Evolutionary conservation across 1,140 invertebrate genomes (phyloP), one percentile per base, ranked within the genome.

Genomic region (Uloborus diversus): DNA sequence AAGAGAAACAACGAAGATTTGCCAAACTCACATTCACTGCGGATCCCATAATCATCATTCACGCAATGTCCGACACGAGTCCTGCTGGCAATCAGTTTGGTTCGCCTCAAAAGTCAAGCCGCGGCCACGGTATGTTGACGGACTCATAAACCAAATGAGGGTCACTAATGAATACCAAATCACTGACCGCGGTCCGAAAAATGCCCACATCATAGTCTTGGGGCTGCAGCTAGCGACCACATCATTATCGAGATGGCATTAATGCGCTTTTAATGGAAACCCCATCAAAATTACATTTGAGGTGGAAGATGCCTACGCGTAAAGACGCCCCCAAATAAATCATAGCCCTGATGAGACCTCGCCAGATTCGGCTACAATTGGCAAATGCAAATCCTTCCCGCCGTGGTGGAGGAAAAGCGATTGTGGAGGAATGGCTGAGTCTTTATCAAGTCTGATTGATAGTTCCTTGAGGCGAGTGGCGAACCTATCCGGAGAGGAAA

Each of bases 181-280:
- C 69, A 61, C 53, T 73, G 69, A 73, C 69, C 69, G n/a, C n/a
- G 49, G 69, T 73, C 69, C 69, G 69, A 73, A 73, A 73, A 73
- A 61, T 73, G 53, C 11, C 68, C n/a, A 30, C 68, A n/a, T 32
- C 23, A 11, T 9, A 20, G 33, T 17, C 17, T 17, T 42, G 2
- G 9, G 17, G 37, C 17, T 20, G 17, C 17, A n/a, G 49, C 5
- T 20, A 20, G n/a, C 17, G 20, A 1, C 13, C 13, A 28, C 69
- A 30, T 73, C 56, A 73, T 61, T 61, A 61, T n/a, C 69, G n/a
- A 23, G n/a, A 27, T 4, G 32, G 56, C 69, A 73, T 59, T 73
- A 73, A 73, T 73, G 69, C 69, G 56, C 69, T 73, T 73, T 73
- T 73, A 73, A 73, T 73, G 33, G 69, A 47, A 70, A 30, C 13